Evolutionary conservation across 2,888 invertebrate species (phyloP), one percentile per base, ranked within the genome.

Genomic region (Cephalotes varians): DNA sequence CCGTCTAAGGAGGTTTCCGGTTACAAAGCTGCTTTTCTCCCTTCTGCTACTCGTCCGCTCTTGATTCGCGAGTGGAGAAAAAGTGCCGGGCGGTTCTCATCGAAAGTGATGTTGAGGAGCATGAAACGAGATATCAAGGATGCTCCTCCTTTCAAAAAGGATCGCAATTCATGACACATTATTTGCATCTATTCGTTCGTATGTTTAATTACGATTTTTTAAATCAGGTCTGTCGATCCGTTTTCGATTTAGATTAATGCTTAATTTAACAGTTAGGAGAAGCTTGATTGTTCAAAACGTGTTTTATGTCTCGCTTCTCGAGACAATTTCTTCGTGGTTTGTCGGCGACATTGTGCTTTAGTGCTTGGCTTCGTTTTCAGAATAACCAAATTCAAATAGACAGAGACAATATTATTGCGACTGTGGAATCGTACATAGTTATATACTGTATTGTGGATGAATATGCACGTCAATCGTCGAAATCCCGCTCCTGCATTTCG

Each of bases 11-110:
- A 89, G 91, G 91, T 92, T 92, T 93, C 92, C 91, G 87, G 89
- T 93, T 93, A 93, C 94, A 94, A 94, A 94, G 94, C 92, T 90
- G 94, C 93, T 94, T 93, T 91, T 83, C 85, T 85, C 85, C 83
- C 88, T 86, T 87, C 71, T 81, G 72, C 64, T 82, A 65, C 83
- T 83, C 79, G 85, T 81, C 85, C 65, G 74, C 81, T 86, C 73
- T 87, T 86, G 83, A 81, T 60, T 71, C 79, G 40, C 64, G 40
- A 82, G 65, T 74, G 83, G 87, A 85, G 82, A 88, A 90, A 89
- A 90, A 88, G 85, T 82, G 90, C 84, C 82, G 88, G 86, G 86
- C 74, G 90, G 83, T 90, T 90, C 89, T 87, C 89, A 77, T 86
- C 81, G 76, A 86, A 89, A 89, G 87, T 85, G 89, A 86, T 85